Percentiles rank a stretch among this genome's conserved stretches.
These are phyloP conservation scores for Dysmachus trigonus DNA, from an alignment of 2,888 invertebrate genomes.

Conservation along the genomic window DNA sequence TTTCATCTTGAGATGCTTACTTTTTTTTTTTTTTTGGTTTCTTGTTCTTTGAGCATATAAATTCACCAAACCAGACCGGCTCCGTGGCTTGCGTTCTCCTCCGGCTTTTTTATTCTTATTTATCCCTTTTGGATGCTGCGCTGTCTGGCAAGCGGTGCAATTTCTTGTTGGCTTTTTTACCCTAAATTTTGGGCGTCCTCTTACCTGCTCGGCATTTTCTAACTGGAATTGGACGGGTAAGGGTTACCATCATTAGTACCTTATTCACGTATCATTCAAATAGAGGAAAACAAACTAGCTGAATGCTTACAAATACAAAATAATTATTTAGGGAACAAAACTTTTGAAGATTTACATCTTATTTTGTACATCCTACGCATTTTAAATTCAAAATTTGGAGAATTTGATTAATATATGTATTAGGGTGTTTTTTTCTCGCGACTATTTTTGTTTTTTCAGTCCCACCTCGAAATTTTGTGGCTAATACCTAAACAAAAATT, in stretches of 20 bases:
- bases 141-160: not conserved
- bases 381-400: too few relatives aligned
- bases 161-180: conserved; percentile 7
- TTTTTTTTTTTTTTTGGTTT: not conserved
- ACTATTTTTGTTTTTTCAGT: too few relatives aligned
- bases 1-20: not conserved
- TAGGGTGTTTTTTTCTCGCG: too few relatives aligned
- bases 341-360: too few relatives aligned
- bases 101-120: not conserved
- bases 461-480: too few relatives aligned
- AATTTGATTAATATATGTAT: too few relatives aligned
- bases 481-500: too few relatives aligned
- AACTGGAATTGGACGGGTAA: not conserved
- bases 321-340: too few relatives aligned
- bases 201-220: conserved; percentile 16
- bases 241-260: not conserved
- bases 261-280: not conserved
- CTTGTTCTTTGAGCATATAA: not conserved
- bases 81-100: not conserved
- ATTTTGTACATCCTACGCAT: too few relatives aligned
- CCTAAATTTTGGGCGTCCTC: conserved; percentile 16
- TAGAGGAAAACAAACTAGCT: not conserved
- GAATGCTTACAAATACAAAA: too few relatives aligned
- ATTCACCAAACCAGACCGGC: conserved; percentile 11
- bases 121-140: conserved; percentile 2